Percentiles rank a stretch among this genome's conserved stretches.
These are phyloP conservation scores for Fregetta grallaria DNA, from an alignment of 2,113 vertebrate species.

Conservation along the genomic window DNA sequence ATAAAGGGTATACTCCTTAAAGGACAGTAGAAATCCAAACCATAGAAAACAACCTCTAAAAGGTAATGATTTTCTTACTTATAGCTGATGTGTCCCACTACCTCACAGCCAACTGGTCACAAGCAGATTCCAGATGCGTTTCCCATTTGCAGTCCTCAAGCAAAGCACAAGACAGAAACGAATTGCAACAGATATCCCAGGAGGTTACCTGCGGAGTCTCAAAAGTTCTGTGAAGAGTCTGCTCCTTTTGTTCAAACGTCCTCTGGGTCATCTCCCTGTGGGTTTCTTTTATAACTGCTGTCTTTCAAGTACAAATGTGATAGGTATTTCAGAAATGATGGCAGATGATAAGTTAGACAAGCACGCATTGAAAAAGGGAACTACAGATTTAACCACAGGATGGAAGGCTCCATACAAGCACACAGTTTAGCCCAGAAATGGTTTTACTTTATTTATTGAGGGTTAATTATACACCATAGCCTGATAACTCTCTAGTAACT, in stretches of 20 bases:
- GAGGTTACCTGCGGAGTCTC: not conserved
- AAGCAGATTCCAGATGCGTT: not conserved
- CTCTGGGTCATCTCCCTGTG: not conserved
- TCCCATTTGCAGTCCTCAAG: not conserved
- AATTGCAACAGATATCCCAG: not conserved
- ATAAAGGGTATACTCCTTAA: not conserved
- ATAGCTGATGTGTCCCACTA: accelerated
- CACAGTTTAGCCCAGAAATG: not conserved
- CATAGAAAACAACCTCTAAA: not conserved
- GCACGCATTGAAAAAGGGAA: conserved; percentile 30
- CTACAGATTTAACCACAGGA: not conserved
- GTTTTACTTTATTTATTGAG: not conserved
- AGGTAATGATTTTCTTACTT: not conserved
- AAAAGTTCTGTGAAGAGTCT: not conserved
- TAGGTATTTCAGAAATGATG: not conserved
- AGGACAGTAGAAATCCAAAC: not conserved
- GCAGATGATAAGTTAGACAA: not conserved
- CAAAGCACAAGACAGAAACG: not conserved
- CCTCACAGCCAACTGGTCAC: not conserved
- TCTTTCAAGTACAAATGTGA: not conserved
- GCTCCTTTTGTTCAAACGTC: not conserved
- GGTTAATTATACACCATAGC: not conserved
- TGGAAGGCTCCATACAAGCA: not conserved
- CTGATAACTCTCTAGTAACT: not conserved
- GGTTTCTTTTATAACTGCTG: not conserved